phyloP scores from a whole-genome alignment of 2,797 vertebrate species.

The Myripristis jacobus region DNA sequence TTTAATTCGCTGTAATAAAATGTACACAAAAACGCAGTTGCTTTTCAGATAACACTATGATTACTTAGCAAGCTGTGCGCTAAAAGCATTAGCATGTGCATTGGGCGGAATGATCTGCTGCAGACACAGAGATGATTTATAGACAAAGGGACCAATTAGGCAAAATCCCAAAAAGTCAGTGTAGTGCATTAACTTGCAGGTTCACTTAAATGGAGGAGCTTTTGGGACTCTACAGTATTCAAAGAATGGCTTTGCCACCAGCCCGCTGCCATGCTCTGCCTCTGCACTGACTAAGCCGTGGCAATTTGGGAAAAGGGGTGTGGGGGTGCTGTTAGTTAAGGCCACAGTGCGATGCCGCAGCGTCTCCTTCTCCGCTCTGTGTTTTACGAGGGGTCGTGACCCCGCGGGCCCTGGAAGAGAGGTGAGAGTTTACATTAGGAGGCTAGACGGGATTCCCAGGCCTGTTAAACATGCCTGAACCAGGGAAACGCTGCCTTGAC shows the following conservation, averaged over 20 bases:
- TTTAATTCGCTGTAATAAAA: too few species aligned
- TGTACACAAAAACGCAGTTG: too few species aligned
- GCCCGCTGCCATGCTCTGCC: slow-evolving; percentile 5
- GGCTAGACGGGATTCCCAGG: slow-evolving; percentile 57
- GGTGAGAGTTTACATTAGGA: slow-evolving; percentile 71
- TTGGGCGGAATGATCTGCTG: too few species aligned
- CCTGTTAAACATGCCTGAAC: slow-evolving; percentile 64
- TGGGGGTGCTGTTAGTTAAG: slow-evolving; percentile 19
- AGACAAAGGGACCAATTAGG: too few species aligned
- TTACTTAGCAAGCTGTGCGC: too few species aligned
- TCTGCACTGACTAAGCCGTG: background rate
- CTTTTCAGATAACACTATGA: too few species aligned
- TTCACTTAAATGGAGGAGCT: background rate
- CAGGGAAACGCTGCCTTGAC: slow-evolving; percentile 41
- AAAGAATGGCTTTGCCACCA: background rate
- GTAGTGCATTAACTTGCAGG: too few species aligned
- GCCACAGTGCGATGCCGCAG: background rate
- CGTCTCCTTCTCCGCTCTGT: background rate
- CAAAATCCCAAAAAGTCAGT: too few species aligned
- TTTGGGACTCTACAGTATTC: background rate
- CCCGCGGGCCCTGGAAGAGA: slow-evolving; percentile 47
- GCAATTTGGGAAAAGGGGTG: slow-evolving; percentile 5
- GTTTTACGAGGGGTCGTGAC: slow-evolving; percentile 64
- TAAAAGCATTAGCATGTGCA: too few species aligned
- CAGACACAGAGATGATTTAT: too few species aligned